Evolutionary conservation across 2,888 invertebrate genomes (phyloP).

Genomic region (Calameuta pallipes): DNA sequence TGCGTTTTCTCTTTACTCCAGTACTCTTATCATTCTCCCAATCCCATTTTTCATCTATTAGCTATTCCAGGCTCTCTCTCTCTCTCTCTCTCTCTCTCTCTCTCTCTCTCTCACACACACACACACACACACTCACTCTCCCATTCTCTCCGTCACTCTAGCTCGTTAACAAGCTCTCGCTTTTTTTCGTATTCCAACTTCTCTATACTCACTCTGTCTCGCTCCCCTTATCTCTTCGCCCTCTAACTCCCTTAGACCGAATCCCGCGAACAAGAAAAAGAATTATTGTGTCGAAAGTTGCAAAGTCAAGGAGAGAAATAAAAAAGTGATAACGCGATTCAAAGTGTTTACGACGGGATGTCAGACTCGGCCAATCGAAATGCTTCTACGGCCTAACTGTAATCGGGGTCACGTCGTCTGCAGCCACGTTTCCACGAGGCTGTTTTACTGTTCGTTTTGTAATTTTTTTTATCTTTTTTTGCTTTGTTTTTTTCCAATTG

Average conservation of each 20-base stretch:
- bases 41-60: slow-evolving; percentile 39
- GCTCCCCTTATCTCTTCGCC: background rate
- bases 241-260: background rate
- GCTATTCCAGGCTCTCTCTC: background rate
- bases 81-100: slow-evolving; percentile 19
- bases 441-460: no score
- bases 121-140: slow-evolving; percentile 13
- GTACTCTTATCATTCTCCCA: slow-evolving; percentile 11
- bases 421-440: no score
- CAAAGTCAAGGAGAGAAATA: no score
- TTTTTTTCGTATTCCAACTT: background rate
- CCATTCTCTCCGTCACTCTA: slow-evolving; percentile 32
- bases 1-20: slow-evolving; percentile 59
- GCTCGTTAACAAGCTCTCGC: slow-evolving; percentile 24
- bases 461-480: no score
- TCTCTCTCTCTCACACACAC: slow-evolving; percentile 27
- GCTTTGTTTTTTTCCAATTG: no score
- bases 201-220: background rate
- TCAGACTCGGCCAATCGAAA: no score
- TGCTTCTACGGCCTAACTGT: no score
- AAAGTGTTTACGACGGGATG: no score
- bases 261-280: no score
- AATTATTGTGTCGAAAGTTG: no score
- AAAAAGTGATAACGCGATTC: no score
- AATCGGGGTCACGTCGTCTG: no score